phyloP scores from a whole-genome alignment of 2,888 invertebrate species.

The Atethmia centrago region DNA sequence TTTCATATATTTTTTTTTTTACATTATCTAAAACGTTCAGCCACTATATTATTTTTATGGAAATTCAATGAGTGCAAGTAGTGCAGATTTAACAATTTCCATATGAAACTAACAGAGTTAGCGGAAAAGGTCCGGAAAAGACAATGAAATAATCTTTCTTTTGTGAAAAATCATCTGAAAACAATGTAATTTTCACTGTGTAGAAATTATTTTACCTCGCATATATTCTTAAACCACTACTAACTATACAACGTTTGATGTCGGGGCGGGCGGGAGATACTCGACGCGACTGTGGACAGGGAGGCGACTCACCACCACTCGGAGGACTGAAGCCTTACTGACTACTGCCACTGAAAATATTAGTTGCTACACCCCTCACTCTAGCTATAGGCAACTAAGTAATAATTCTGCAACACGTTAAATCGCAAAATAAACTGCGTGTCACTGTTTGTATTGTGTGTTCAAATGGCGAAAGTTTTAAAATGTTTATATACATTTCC shows the following conservation, averaged over 20 bases:
- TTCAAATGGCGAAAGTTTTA: slow-evolving; percentile 9
- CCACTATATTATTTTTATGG: too few relatives aligned
- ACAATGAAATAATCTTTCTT: background rate
- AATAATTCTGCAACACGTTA: slow-evolving; percentile 6
- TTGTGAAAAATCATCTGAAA: background rate
- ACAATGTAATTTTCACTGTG: background rate
- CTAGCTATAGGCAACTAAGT: slow-evolving; percentile 8
- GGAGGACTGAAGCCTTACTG: slow-evolving; percentile 56
- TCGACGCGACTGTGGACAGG: slow-evolving; percentile 16
- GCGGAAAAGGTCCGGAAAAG: background rate
- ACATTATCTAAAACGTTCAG: background rate
- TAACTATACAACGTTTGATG: slow-evolving; percentile 6
- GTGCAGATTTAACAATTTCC: background rate
- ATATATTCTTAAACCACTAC: slow-evolving; percentile 21
- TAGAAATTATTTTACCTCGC: slow-evolving; percentile 27
- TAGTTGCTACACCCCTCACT: slow-evolving; percentile 15
- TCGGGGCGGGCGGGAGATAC: slow-evolving; percentile 22
- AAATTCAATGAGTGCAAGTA: background rate
- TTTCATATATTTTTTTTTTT: too few relatives aligned
- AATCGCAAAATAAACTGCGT: background rate
- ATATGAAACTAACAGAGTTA: background rate
- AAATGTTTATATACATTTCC: background rate
- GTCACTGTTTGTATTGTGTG: slow-evolving; percentile 13
- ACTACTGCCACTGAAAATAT: slow-evolving; percentile 26
- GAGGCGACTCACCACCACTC: slow-evolving; percentile 34